Percentiles rank a stretch among this genome's conserved stretches.
Evolutionary conservation across 2,888 invertebrate genomes (phyloP).

Genomic region (Noctuana brunneofusca): DNA sequence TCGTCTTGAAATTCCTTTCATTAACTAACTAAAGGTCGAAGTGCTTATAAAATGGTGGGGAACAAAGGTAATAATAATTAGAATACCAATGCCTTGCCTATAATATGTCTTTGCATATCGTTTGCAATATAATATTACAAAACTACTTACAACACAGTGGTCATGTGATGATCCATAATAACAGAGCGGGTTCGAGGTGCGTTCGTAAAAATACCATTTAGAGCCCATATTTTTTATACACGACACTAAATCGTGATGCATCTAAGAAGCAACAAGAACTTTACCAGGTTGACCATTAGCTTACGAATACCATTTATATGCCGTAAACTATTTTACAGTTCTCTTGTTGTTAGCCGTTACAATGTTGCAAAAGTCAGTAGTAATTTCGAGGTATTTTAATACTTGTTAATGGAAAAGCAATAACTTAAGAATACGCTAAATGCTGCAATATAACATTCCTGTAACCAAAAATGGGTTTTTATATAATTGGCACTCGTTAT

Average conservation of each 20-base stretch:
- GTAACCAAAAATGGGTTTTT: too few relatives aligned
- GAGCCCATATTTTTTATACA: slow-evolving; percentile 41
- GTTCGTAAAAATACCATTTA: slow-evolving; percentile 41
- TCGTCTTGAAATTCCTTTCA: too few relatives aligned
- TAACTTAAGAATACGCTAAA: background rate
- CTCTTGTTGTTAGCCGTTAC: slow-evolving; percentile 11
- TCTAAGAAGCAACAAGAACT: background rate
- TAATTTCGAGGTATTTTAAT: slow-evolving; percentile 11
- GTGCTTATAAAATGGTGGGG: too few relatives aligned
- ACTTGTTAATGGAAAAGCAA: slow-evolving; percentile 11
- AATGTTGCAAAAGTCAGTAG: slow-evolving; percentile 28
- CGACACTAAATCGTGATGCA: slow-evolving; percentile 8
- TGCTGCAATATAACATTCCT: background rate
- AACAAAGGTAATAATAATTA: background rate
- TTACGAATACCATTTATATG: slow-evolving; percentile 1
- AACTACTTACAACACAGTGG: background rate
- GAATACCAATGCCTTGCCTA: background rate
- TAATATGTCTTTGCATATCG: background rate
- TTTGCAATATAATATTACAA: background rate
- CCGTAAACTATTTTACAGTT: slow-evolving; percentile 13
- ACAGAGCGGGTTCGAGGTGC: slow-evolving; percentile 39
- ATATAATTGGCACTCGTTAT: too few relatives aligned
- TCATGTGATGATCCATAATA: slow-evolving; percentile 35
- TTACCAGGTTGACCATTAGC: slow-evolving; percentile 5
- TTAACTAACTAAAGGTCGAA: too few relatives aligned